Percentiles rank a stretch among this genome's conserved stretches.
These are phyloP conservation scores for Lordiphosa collinella DNA, from an alignment of 1,140 invertebrate species.

Conservation along the genomic window DNA sequence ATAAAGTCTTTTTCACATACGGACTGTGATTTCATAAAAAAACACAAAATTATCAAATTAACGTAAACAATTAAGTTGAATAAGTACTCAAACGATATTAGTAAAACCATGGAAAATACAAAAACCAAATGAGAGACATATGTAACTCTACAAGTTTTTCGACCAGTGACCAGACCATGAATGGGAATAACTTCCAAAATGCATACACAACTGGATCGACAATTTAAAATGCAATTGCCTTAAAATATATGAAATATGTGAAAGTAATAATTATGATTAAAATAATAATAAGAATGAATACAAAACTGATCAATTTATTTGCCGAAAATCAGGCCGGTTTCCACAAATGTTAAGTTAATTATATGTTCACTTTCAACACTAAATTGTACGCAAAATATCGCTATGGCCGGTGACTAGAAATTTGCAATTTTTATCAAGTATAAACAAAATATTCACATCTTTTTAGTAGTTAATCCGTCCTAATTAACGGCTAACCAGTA, in stretches of 20 bases:
- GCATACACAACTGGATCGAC: slow-evolving; percentile 26
- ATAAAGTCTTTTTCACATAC: slow-evolving; percentile 79
- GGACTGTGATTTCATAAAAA: slow-evolving; percentile 78
- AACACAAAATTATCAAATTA: slow-evolving; percentile 16
- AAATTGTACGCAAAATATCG: too few relatives aligned
- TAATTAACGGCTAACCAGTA: slow-evolving; percentile 51
- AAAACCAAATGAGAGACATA: slow-evolving; percentile 27
- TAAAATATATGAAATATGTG: slow-evolving; percentile 22
- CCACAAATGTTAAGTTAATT: slow-evolving; percentile 49
- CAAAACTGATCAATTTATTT: slow-evolving; percentile 1
- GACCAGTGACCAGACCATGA: slow-evolving; percentile 4
- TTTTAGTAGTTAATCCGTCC: slow-evolving; percentile 75
- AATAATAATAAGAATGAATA: background rate
- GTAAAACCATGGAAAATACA: background rate
- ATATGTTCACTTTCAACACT: too few relatives aligned
- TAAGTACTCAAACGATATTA: slow-evolving; percentile 6
- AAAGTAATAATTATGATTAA: slow-evolving; percentile 16
- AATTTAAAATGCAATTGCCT: slow-evolving; percentile 50
- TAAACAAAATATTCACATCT: slow-evolving; percentile 8
- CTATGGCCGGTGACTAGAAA: too few relatives aligned
- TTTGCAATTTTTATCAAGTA: background rate
- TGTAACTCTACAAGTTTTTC: slow-evolving; percentile 7
- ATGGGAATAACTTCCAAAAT: slow-evolving; percentile 17
- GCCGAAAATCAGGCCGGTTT: slow-evolving; percentile 45
- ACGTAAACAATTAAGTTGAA: background rate